phyloP scores from a whole-genome alignment of 2,888 invertebrate species.

The Anodontia alba region DNA sequence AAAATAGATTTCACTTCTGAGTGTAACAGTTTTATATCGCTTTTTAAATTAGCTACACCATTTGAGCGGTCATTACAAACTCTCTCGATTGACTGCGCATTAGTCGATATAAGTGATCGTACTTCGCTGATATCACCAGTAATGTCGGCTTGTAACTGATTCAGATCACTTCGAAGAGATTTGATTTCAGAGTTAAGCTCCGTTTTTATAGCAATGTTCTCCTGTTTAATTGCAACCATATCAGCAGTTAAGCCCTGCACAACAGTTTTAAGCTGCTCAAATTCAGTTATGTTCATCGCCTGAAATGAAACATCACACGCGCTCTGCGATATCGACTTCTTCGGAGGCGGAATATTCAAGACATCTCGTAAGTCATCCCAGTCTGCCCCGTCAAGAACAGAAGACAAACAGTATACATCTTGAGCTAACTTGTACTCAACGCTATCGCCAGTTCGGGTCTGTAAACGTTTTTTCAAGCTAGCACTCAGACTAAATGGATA shows the following conservation, averaged over 20 bases:
- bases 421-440: constrained; percentile 1
- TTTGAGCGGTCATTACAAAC: constrained; percentile 1
- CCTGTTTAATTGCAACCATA: background rate
- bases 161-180: background rate
- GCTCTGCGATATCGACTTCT: background rate
- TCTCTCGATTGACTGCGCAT: background rate
- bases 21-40: background rate
- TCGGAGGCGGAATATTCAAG: background rate
- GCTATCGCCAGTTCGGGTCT: background rate
- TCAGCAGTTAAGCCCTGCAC: background rate
- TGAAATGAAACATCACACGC: background rate
- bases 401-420: background rate
- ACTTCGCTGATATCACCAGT: background rate
- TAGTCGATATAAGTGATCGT: background rate
- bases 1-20: background rate
- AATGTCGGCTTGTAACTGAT: background rate
- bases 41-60: background rate
- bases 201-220: background rate
- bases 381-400: constrained; percentile 8
- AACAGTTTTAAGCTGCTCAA: background rate
- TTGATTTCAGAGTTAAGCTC: background rate
- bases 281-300: background rate
- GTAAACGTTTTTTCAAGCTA: background rate
- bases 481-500: background rate
- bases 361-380: constrained; percentile 6